phyloP scores from a whole-genome alignment of 2,113 vertebrate genomes.

The Theristicus caerulescens region DNA sequence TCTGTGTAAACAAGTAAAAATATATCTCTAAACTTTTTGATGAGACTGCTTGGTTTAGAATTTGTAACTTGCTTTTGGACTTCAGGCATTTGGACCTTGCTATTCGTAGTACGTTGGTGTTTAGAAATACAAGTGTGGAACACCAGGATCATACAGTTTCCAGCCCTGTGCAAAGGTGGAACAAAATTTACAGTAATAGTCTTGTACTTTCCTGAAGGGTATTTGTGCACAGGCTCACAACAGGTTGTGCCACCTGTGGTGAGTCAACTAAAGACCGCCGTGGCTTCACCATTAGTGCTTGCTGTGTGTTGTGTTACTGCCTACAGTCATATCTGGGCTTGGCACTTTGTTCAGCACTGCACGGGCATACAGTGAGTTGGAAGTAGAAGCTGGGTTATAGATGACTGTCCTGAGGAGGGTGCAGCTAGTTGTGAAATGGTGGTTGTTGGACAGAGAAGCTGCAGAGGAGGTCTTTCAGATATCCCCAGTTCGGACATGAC shows the following conservation, averaged over 20 bases:
- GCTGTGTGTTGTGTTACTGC: background rate
- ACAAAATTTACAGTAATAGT: background rate
- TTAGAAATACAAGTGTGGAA: background rate
- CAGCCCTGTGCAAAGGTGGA: background rate
- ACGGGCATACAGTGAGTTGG: accelerated
- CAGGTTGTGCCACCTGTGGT: background rate
- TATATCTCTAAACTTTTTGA: background rate
- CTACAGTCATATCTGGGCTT: background rate
- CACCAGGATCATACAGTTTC: background rate
- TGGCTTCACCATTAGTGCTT: background rate
- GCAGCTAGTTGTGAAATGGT: background rate
- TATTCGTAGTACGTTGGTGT: background rate
- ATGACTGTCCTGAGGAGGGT: background rate
- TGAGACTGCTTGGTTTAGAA: background rate
- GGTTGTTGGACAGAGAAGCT: background rate
- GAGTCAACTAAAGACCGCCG: accelerated
- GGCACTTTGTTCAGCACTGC: background rate
- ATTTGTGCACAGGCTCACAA: background rate
- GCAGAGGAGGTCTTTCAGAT: background rate
- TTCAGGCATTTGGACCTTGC: background rate
- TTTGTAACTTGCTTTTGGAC: background rate
- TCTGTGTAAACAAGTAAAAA: background rate
- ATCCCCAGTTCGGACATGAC: background rate
- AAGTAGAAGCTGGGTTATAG: background rate
- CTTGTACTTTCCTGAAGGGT: background rate